Evolutionary conservation across 2,797 vertebrate genomes (phyloP).

Genomic region (Diglossa cyanea): DNA sequence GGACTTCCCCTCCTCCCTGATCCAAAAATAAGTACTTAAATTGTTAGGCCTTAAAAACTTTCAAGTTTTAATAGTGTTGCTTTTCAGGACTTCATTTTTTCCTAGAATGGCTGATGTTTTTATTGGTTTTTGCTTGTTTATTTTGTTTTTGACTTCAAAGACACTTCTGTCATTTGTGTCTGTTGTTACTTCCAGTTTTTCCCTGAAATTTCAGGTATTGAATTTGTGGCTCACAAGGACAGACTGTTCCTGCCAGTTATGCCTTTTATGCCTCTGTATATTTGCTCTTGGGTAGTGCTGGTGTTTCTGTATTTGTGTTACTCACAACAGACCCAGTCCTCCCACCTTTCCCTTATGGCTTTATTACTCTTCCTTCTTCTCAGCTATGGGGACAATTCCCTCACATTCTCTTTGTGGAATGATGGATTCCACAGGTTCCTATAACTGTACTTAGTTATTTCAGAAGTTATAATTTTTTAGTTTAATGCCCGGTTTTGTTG

Average conservation of each 20-base stretch:
- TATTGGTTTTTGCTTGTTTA: not conserved
- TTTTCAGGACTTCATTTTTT: not conserved
- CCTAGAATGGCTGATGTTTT: not conserved
- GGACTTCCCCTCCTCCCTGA: not conserved
- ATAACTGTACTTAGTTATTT: not conserved
- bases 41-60: not conserved
- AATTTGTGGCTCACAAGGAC: not conserved
- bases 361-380: not conserved
- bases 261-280: not conserved
- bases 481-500: not conserved
- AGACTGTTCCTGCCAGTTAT: not conserved
- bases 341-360: not conserved
- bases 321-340: accelerated
- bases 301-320: not conserved
- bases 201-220: not conserved
- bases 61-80: not conserved
- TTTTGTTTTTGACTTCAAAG: not conserved
- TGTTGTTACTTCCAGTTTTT: not conserved
- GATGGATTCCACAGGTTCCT: not conserved
- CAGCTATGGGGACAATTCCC: not conserved
- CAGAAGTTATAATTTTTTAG: not conserved
- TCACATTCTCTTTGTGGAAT: not conserved
- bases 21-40: not conserved
- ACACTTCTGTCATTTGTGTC: not conserved
- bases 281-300: not conserved